A percentile compares a stretch with the other conserved stretches of the same genome.
Evolutionary conservation across 1,140 invertebrate species (phyloP).

Genomic region (Tachypleus tridentatus): DNA sequence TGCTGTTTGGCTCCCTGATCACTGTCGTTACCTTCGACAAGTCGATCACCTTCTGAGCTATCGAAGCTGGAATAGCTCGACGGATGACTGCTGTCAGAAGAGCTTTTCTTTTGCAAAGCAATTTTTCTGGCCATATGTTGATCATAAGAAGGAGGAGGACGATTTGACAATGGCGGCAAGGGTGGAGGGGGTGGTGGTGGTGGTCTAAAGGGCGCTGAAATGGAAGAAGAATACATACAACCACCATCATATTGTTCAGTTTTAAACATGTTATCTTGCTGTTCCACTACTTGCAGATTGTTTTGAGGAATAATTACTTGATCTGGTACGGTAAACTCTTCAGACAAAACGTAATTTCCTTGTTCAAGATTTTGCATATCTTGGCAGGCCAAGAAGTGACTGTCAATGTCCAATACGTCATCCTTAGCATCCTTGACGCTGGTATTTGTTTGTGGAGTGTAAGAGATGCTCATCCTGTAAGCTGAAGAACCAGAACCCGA

Average conservation of each 20-base stretch:
- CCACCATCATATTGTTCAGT: too few relatives aligned
- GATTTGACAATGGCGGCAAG: neutral
- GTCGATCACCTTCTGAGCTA: slow-evolving; percentile 12
- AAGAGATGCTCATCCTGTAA: slow-evolving; percentile 6
- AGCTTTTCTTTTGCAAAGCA: slow-evolving; percentile 9
- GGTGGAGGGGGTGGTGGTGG: too few relatives aligned
- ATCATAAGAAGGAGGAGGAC: slow-evolving; percentile 16
- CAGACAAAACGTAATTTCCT: too few relatives aligned
- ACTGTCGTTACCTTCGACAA: neutral
- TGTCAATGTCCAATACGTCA: slow-evolving; percentile 8
- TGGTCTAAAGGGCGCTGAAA: too few relatives aligned
- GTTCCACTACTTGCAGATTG: too few relatives aligned
- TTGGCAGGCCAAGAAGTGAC: slow-evolving; percentile 12
- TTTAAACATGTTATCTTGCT: too few relatives aligned
- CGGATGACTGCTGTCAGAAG: slow-evolving; percentile 13
- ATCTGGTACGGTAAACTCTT: too few relatives aligned
- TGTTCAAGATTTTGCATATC: slow-evolving; percentile 16
- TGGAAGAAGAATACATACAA: too few relatives aligned
- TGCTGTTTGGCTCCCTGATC: neutral
- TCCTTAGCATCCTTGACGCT: neutral
- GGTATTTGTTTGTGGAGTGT: too few relatives aligned
- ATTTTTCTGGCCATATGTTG: slow-evolving; percentile 20
- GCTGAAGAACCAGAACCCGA: slow-evolving; percentile 4
- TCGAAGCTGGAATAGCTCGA: slow-evolving; percentile 19
- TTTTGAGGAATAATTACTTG: too few relatives aligned